phyloP scores from a whole-genome alignment of 2,888 invertebrate genomes.

The Apodemia duryi region DNA sequence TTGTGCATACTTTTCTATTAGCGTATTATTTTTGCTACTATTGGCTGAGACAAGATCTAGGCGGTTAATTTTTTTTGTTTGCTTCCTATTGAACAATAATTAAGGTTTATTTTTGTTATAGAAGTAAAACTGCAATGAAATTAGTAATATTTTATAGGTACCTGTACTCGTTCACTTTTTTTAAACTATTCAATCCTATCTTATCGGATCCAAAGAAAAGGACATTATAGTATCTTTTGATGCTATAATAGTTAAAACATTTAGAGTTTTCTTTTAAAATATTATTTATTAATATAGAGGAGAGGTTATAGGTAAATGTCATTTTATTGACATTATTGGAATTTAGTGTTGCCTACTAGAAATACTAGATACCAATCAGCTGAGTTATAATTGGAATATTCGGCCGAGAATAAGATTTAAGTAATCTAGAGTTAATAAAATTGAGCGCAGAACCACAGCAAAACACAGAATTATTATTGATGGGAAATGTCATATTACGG shows the following conservation, averaged over 20 bases:
- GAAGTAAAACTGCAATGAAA: neutral
- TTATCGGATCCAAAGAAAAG: slow-evolving; percentile 93
- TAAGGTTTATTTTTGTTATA: slow-evolving; percentile 56
- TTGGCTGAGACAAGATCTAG: slow-evolving; percentile 86
- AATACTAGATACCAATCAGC: too few species aligned
- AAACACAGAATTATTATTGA: too few species aligned
- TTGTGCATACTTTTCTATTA: slow-evolving; percentile 84
- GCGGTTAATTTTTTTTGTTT: slow-evolving; percentile 64
- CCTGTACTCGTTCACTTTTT: slow-evolving; percentile 83
- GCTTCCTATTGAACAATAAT: slow-evolving; percentile 69
- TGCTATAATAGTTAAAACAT: slow-evolving; percentile 37
- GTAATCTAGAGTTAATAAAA: too few species aligned
- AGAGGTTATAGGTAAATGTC: slow-evolving; percentile 47
- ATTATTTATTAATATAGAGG: slow-evolving; percentile 35
- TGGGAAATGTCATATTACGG: too few species aligned
- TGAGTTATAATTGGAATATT: too few species aligned
- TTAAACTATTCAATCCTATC: slow-evolving; percentile 88
- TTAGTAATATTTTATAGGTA: slow-evolving; percentile 53
- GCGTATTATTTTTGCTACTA: slow-evolving; percentile 77
- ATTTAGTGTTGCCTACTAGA: neutral
- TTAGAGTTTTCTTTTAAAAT: slow-evolving; percentile 41
- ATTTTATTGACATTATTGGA: slow-evolving; percentile 35
- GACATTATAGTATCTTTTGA: slow-evolving; percentile 48
- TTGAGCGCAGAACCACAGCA: too few species aligned
- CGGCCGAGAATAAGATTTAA: too few species aligned